These are phyloP conservation scores for Drosophila setifemur DNA, from an alignment of 1,140 invertebrate genomes.

Conservation along the genomic window DNA sequence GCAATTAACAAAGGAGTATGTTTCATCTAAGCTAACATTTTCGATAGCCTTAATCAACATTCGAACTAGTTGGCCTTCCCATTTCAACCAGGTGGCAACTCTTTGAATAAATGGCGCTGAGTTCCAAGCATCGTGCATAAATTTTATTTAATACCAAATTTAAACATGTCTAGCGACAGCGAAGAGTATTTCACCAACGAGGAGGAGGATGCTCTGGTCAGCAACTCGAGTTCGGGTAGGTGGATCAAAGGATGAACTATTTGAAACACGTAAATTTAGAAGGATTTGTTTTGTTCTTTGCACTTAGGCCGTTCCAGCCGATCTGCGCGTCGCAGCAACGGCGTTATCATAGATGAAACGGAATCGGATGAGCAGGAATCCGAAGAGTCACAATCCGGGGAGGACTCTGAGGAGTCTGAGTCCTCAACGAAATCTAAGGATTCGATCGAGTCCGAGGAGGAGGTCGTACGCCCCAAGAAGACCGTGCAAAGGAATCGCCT, in stretches of 20 bases:
- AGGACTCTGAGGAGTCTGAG: background rate
- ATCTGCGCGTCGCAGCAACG: constrained; percentile 3
- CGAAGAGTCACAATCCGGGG: background rate
- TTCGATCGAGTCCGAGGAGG: constrained; percentile 8
- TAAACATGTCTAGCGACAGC: constrained; percentile 41
- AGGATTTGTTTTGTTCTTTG: background rate
- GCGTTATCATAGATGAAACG: constrained; percentile 40
- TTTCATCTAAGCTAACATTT: no score
- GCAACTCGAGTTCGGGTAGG: constrained; percentile 40
- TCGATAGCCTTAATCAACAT: no score
- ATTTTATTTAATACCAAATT: background rate
- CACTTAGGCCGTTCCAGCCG: constrained; percentile 29
- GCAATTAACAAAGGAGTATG: no score
- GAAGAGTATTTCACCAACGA: constrained; percentile 37
- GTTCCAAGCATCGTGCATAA: constrained; percentile 2
- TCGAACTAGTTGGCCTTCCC: no score
- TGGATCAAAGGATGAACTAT: background rate
- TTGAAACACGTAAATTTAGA: no score
- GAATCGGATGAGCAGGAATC: constrained; percentile 2
- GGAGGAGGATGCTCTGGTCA: constrained; percentile 13
- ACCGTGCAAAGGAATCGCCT: background rate
- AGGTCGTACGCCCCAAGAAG: background rate
- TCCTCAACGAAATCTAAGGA: background rate
- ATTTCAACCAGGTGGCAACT: background rate
- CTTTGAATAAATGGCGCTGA: constrained; percentile 25